Percentiles rank a stretch among this genome's conserved stretches.
phyloP scores from a whole-genome alignment of 2,113 vertebrate species.

The Tyto alba region DNA sequence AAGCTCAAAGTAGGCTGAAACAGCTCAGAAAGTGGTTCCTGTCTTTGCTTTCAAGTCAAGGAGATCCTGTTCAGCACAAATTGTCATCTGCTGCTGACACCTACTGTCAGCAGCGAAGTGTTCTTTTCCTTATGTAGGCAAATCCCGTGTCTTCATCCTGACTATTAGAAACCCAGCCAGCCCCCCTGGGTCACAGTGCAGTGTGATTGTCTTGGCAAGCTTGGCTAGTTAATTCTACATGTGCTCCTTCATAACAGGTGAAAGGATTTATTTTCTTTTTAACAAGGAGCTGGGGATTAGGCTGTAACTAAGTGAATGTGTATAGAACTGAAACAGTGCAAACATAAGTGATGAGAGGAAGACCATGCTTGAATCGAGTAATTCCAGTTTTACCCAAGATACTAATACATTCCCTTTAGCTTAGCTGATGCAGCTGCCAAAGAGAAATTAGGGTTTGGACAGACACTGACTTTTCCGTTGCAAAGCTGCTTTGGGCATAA shows the following conservation, averaged over 20 bases:
- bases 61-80: background rate
- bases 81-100: background rate
- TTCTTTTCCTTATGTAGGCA: background rate
- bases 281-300: background rate
- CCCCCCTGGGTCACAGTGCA: background rate
- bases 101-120: background rate
- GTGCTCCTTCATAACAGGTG: background rate
- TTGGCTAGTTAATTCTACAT: background rate
- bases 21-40: background rate
- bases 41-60: background rate
- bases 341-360: background rate
- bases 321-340: background rate
- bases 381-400: background rate
- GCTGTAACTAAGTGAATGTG: background rate
- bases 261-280: background rate
- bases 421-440: background rate
- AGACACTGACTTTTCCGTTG: background rate
- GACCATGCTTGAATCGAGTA: background rate
- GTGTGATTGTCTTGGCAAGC: background rate
- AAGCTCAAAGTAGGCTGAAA: background rate
- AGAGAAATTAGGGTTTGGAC: background rate
- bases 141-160: background rate
- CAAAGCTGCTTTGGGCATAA: background rate
- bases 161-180: background rate
- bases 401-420: background rate